These are phyloP conservation scores for Macrotrachela quadricornifera DNA, from an alignment of 1,140 invertebrate species.

Conservation along the genomic window DNA sequence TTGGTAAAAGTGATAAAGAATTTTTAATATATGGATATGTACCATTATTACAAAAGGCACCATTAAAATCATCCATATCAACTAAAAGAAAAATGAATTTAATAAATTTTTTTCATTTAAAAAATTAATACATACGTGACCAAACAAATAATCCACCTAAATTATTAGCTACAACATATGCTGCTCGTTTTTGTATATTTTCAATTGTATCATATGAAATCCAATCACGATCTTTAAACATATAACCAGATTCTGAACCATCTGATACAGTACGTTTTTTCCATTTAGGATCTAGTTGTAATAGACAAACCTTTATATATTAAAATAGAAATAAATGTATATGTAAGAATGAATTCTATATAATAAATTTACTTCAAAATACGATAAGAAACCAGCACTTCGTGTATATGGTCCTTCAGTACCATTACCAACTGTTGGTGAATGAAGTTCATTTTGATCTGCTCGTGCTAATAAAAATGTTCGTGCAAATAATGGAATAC, in stretches of 20 bases:
- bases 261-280: too few species aligned
- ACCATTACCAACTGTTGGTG: conserved; percentile 47
- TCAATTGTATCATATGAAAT: conserved; percentile 64
- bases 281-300: too few species aligned
- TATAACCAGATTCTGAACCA: conserved; percentile 39
- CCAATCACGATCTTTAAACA: conserved; percentile 66
- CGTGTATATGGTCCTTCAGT: conserved; percentile 55
- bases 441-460: conserved; percentile 34
- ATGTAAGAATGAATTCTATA: too few species aligned
- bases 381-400: conserved; percentile 69
- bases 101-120: neutral
- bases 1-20: neutral
- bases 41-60: conserved; percentile 48
- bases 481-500: conserved; percentile 67
- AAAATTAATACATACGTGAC: conserved; percentile 10
- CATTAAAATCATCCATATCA: conserved; percentile 17
- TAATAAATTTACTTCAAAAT: conserved; percentile 40
- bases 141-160: conserved; percentile 19
- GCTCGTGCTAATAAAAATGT: conserved; percentile 38
- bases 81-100: neutral
- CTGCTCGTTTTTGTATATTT: conserved; percentile 20
- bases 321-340: too few species aligned
- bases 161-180: conserved; percentile 56
- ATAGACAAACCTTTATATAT: too few species aligned
- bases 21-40: conserved; percentile 67